Evolutionary conservation across 1,140 invertebrate genomes (phyloP).

Genomic region (Pygmarrhopalites habei): DNA sequence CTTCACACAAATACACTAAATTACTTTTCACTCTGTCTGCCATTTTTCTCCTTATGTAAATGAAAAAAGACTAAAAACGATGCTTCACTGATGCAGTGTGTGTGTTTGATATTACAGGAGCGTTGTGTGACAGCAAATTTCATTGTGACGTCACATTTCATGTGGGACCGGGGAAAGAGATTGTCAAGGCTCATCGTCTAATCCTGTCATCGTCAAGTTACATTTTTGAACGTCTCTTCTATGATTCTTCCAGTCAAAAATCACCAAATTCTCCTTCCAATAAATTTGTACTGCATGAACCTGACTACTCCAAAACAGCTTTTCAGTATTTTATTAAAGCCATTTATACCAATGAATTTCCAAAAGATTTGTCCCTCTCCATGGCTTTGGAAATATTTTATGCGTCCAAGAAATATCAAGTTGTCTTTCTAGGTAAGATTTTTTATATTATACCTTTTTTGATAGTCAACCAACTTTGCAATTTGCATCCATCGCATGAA

Average conservation of each 20-base stretch:
- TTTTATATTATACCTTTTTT: too few species aligned
- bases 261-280: neutral
- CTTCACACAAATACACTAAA: too few species aligned
- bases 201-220: conserved; percentile 20
- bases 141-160: conserved; percentile 23
- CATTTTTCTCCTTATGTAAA: too few species aligned
- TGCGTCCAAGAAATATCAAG: conserved; percentile 22
- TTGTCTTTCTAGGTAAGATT: too few species aligned
- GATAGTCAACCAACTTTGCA: too few species aligned
- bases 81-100: too few species aligned
- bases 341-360: conserved; percentile 34
- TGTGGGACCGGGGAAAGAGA: conserved; percentile 14
- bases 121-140: conserved; percentile 21
- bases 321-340: conserved; percentile 30
- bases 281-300: conserved; percentile 18
- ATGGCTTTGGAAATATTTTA: conserved; percentile 26
- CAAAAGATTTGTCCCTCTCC: conserved; percentile 12
- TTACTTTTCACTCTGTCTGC: too few species aligned
- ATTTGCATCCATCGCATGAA: too few species aligned
- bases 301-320: conserved; percentile 15
- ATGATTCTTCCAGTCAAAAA: conserved; percentile 11
- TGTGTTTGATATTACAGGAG: conserved; percentile 8
- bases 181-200: conserved; percentile 19
- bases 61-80: too few species aligned
- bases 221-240: conserved; percentile 20